Evolutionary conservation across 2,113 vertebrate genomes (phyloP).

Genomic region (Oxyura jamaicensis): DNA sequence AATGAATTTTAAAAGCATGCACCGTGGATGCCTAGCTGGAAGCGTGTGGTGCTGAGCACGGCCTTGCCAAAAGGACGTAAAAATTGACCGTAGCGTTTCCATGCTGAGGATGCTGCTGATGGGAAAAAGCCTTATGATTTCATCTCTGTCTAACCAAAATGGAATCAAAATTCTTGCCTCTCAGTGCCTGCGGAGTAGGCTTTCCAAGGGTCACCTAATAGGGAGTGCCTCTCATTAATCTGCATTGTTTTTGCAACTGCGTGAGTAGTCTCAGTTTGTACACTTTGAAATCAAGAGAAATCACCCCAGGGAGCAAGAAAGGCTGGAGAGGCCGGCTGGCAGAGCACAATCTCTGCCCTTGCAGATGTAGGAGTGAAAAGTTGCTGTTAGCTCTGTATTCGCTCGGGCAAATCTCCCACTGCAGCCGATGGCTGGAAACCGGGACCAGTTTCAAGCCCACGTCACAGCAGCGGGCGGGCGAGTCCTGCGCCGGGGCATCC

Average conservation of each 20-base stretch:
- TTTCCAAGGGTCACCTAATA: slow-evolving; percentile 38
- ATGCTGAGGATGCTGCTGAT: neutral
- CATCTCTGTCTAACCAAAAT: neutral
- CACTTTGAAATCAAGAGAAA: neutral
- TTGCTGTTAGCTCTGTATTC: neutral
- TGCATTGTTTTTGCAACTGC: slow-evolving; percentile 28
- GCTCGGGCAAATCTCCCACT: neutral
- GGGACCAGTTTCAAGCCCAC: neutral
- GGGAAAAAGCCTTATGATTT: neutral
- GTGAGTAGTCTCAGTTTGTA: neutral
- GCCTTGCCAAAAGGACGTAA: neutral
- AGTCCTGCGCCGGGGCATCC: neutral
- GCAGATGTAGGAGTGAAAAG: neutral
- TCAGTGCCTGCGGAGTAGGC: neutral
- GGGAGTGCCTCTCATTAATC: slow-evolving; percentile 27
- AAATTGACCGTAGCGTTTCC: neutral
- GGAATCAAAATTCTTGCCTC: neutral
- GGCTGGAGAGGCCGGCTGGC: neutral
- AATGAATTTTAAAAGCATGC: slow-evolving; percentile 11
- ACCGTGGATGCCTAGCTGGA: neutral
- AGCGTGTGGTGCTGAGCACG: neutral
- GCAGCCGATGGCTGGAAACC: neutral
- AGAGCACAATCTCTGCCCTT: neutral
- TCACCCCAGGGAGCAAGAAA: neutral
- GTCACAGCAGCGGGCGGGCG: neutral